Conservation (phyloP, 2,888 invertebrate genomes). For the Teinopalpus imperialis region DNA sequence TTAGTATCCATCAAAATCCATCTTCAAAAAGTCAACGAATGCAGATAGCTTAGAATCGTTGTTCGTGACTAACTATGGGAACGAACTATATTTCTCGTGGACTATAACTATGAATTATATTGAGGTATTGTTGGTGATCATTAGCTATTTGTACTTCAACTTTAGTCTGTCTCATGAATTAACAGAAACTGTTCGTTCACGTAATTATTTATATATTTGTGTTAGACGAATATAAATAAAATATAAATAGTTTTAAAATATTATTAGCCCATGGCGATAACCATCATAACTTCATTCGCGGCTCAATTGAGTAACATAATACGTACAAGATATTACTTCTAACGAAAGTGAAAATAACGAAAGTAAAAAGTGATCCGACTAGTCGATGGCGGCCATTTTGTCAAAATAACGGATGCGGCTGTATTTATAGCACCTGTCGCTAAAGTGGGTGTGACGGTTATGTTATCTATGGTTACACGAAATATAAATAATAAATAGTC, state of each 20-base stretch:
- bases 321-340: conserved; percentile 51
- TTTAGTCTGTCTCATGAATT: neutral
- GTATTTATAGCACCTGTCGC: conserved; percentile 29
- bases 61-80: too few relatives aligned
- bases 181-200: too few relatives aligned
- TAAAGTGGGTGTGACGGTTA: conserved; percentile 38
- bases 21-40: too few relatives aligned
- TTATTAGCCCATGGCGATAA: conserved; percentile 45
- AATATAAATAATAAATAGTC: conserved; percentile 8
- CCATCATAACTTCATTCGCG: conserved; percentile 34
- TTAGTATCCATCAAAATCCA: too few relatives aligned
- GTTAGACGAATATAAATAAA: too few relatives aligned
- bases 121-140: too few relatives aligned
- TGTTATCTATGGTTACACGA: conserved; percentile 13
- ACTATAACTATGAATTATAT: too few relatives aligned
- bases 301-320: conserved; percentile 58
- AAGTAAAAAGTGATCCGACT: conserved; percentile 49
- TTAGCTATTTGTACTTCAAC: too few relatives aligned
- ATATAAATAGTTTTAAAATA: too few relatives aligned
- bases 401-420: conserved; percentile 34
- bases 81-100: too few relatives aligned
- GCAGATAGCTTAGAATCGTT: too few relatives aligned
- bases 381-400: conserved; percentile 41
- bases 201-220: too few relatives aligned
- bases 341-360: conserved; percentile 66